Conservation (phyloP, 2,888 invertebrate genomes). For the Heteromurus nitidus region DNA sequence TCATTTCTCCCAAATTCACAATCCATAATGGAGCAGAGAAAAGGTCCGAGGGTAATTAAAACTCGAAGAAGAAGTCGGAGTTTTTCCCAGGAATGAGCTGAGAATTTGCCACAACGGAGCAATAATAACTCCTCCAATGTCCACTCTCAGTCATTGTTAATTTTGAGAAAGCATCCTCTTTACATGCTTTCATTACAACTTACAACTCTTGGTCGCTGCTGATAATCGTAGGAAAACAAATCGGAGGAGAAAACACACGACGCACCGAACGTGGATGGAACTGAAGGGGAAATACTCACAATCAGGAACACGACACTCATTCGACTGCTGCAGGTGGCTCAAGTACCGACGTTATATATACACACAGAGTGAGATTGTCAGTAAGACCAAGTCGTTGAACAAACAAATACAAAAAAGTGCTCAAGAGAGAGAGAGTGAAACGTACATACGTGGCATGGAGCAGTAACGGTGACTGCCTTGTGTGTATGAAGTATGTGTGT, state of each 20-base stretch:
- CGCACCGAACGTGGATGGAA: neutral
- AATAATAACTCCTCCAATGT: neutral
- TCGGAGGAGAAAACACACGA: neutral
- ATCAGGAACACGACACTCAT: slow-evolving; percentile 56
- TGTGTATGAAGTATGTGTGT: slow-evolving; percentile 1
- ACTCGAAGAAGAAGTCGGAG: no score
- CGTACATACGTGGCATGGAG: neutral
- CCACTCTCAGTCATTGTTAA: slow-evolving; percentile 8
- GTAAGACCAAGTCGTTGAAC: slow-evolving; percentile 46
- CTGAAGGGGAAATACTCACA: slow-evolving; percentile 35
- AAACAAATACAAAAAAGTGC: neutral
- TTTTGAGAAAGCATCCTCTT: neutral
- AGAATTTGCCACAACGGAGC: neutral
- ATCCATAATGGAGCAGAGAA: no score
- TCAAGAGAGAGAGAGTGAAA: slow-evolving; percentile 20
- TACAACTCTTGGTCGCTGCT: neutral
- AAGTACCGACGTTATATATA: slow-evolving; percentile 53
- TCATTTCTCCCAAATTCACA: no score
- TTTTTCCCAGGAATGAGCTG: no score
- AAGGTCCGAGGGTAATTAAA: no score
- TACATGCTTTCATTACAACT: slow-evolving; percentile 11
- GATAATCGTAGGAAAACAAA: no score
- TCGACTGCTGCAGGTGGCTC: slow-evolving; percentile 64
- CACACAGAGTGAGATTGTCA: slow-evolving; percentile 55
- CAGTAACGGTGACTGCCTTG: neutral